Conservation (phyloP, 2,888 invertebrate species). For the Bombyx huttoni region DNA sequence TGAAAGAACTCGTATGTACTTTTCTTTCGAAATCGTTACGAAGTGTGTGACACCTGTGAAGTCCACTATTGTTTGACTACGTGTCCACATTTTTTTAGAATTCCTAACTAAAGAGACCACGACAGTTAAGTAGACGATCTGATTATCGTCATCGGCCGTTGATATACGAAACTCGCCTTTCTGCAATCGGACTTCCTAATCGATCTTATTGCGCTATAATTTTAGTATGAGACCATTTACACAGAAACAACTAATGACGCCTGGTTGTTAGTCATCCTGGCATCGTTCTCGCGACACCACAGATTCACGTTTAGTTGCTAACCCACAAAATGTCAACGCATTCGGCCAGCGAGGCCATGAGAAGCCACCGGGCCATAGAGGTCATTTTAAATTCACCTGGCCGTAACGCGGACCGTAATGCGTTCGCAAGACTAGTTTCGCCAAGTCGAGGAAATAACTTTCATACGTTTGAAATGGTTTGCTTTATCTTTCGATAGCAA, state of each 20-base stretch:
- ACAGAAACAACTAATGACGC: constrained; percentile 49
- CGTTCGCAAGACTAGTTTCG: constrained; percentile 70
- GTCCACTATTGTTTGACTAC: constrained; percentile 30
- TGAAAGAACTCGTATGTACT: constrained; percentile 70
- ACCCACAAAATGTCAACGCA: constrained; percentile 67
- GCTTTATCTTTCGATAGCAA: constrained; percentile 42
- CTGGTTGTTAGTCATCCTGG: constrained; percentile 63
- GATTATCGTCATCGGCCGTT: constrained; percentile 52
- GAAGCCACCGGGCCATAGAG: constrained; percentile 69
- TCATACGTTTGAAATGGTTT: constrained; percentile 50
- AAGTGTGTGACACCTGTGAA: constrained; percentile 40
- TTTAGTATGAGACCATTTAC: constrained; percentile 45
- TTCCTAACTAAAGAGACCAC: constrained; percentile 40
- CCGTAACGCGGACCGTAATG: constrained; percentile 67
- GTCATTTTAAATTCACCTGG: constrained; percentile 72
- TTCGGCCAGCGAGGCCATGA: constrained; percentile 64
- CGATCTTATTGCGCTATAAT: constrained; percentile 54
- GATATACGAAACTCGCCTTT: constrained; percentile 67
- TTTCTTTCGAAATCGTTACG: constrained; percentile 68
- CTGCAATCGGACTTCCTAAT: constrained; percentile 53
- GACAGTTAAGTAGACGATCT: constrained; percentile 44
- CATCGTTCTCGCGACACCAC: constrained; percentile 45
- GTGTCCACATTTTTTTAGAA: constrained; percentile 24
- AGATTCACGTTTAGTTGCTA: constrained; percentile 60
- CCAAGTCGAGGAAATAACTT: constrained; percentile 70